Base-by-base conservation (phyloP, 37 sponge, comb jelly and placozoan species). In the Oscarella lobularis region DNA sequence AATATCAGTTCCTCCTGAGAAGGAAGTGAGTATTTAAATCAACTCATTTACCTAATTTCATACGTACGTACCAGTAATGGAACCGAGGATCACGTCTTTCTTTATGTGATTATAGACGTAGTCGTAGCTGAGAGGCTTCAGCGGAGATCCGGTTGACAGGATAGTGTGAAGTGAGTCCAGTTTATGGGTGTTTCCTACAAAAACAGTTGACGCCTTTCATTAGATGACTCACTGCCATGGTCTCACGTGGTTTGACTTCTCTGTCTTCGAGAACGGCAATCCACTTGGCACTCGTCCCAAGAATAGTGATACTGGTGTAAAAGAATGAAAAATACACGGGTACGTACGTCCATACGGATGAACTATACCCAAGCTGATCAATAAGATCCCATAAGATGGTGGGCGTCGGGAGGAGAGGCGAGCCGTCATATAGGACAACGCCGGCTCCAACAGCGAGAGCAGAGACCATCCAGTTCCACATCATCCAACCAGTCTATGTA, bases 401-500 rank as follows among this genome's bases (percentile, higher is more conserved):
- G 20, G 85, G 82, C 0, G 85, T 73, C 2, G 98, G 98, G 1
- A 92, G 36, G 68, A 92, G 87, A 2, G 98, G 98, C 66, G 98
- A 97, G 20, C 98, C 98, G 73, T 97, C 98, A 54, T 97, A 97
- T 31, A 92, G 81, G 5, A 97, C 93, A 5, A 92, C 76, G 27
- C 85, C 81, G 20, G 89, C 84, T 2, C 98, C 98, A 27, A 87
- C 83, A 33, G 88, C 90, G 39, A 97, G 77, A 20, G 83, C 82
- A 29, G 88, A 79, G 41, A 97, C 94, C 66, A 97, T 75, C 98
- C 98, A 97, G 72, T 97, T 97, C 98, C 98, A 97, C 98, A 97
- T 97, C 98, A 97, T 97, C 96, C 96, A 95, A 3, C 91, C 96
- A 48, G 91, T 95, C 93, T 92, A 68, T 20, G 6, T 68, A n/a